Evolutionary conservation across 2,797 vertebrate genomes (phyloP), one percentile per base, ranked within the genome.

Genomic region (Clarias fuscus): DNA sequence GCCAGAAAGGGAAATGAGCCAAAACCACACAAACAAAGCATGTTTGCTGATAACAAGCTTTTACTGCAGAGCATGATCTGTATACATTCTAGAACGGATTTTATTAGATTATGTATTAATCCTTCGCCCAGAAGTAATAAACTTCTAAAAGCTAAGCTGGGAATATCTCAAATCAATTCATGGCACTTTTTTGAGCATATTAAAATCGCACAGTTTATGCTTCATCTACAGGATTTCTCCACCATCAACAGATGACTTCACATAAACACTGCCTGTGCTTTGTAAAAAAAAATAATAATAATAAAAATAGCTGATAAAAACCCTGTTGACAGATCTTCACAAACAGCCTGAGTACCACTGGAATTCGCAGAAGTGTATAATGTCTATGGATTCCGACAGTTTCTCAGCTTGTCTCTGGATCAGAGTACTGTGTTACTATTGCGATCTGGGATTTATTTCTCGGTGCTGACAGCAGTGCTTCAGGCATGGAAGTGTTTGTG

Each of bases 401-500:
- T 20, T 87, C 48, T 85, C 53, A 58, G 27, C 37, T 17, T 65
- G 27, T n/a, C 79, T 71, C 33, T 75, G 76, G 30, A 61, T 65
- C 40, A 82, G 37, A 86, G 65, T 40, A 59, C 33, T 71, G 73
- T 83, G 70, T 79, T 85, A 77, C 83, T 72, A 68, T 65, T 83
- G 43, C 37, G 7, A 78, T 73, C 85, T 85, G 68, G 84, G 70
- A 70, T 82, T 53, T 86, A 87, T 89, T 88, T 65, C 56, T 72
- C 61, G 80, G 83, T 61, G 68, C 58, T 90, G 80, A 88, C 64
- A 89, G 86, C 64, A 81, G 70, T 81, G 75, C 58, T 56, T 64
- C 83, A 84, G 79, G 83, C 85, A 88, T 67, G 37, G 68, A 75
- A 84, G 84, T 53, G 59, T 82, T 86, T 78, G 61, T 85, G 83